phyloP scores from a whole-genome alignment of 2,888 invertebrate species.

The Phyto melanocephala region DNA sequence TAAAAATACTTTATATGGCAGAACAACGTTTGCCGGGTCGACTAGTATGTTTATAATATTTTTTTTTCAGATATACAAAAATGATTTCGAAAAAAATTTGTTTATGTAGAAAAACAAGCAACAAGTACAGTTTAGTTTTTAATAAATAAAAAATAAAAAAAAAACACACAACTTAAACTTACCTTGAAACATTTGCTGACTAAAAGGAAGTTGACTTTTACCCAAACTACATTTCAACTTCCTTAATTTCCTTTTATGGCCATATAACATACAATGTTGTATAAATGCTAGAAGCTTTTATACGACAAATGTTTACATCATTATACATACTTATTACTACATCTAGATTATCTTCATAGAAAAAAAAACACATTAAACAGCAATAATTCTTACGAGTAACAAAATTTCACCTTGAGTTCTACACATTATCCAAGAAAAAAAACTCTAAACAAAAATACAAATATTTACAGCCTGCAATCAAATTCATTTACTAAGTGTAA shows the following conservation, averaged over 20 bases:
- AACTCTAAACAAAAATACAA: neutral
- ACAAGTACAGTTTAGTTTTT: no score
- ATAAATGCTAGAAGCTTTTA: neutral
- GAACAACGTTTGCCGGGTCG: no score
- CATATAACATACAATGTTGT: neutral
- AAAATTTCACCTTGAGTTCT: constrained; percentile 17
- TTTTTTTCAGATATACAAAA: no score
- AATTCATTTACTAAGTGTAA: neutral
- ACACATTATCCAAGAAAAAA: neutral
- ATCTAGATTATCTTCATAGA: neutral
- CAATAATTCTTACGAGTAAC: constrained; percentile 14
- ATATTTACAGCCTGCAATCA: neutral
- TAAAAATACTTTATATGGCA: no score
- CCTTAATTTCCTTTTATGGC: neutral
- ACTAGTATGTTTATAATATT: no score
- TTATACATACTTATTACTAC: neutral
- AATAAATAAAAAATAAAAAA: no score
- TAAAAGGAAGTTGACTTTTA: neutral
- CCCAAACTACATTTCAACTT: neutral
- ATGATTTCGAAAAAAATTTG: no score
- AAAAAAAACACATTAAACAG: neutral
- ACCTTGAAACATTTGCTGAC: no score
- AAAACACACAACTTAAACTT: no score
- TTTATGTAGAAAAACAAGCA: no score
- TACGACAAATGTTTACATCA: neutral